Evolutionary conservation across 2,888 invertebrate genomes (phyloP).

Genomic region (Hedya salicella): DNA sequence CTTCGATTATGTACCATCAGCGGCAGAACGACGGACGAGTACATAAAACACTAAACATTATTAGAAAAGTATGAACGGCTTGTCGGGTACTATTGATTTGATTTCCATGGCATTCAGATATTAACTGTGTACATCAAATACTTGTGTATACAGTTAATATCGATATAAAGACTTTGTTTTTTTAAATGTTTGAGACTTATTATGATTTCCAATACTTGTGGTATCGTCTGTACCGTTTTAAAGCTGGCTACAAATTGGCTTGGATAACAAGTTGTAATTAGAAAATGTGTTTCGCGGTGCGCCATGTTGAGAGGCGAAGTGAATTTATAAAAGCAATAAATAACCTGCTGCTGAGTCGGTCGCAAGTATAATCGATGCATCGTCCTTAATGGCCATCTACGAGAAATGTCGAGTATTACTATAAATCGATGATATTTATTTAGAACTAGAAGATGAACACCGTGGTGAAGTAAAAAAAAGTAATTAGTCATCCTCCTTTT

Average conservation of each 20-base stretch:
- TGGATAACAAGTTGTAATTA: constrained; percentile 26
- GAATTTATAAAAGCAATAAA: constrained; percentile 30
- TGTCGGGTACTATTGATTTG: not conserved
- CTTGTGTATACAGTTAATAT: too few species aligned
- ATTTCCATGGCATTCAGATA: not conserved
- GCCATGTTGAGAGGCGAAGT: constrained; percentile 24
- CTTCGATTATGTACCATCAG: constrained; percentile 10
- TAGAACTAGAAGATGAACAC: too few species aligned
- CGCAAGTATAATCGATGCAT: constrained; percentile 1
- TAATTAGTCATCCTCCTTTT: not conserved
- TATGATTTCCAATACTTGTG: not conserved
- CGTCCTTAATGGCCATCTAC: not conserved
- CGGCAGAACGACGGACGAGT: not conserved
- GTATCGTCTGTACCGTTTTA: constrained; percentile 6
- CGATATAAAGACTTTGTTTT: too few species aligned
- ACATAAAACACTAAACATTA: not conserved
- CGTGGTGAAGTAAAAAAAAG: too few species aligned
- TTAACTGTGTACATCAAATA: not conserved
- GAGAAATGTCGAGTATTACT: constrained; percentile 5
- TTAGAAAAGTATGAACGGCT: not conserved
- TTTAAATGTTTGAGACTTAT: too few species aligned
- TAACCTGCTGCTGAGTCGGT: constrained; percentile 11
- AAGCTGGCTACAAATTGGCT: constrained; percentile 18
- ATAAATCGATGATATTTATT: too few species aligned
- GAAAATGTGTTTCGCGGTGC: constrained; percentile 25